Conservation (phyloP, 2,113 vertebrate species). For the Phocoena sinus region DNA sequence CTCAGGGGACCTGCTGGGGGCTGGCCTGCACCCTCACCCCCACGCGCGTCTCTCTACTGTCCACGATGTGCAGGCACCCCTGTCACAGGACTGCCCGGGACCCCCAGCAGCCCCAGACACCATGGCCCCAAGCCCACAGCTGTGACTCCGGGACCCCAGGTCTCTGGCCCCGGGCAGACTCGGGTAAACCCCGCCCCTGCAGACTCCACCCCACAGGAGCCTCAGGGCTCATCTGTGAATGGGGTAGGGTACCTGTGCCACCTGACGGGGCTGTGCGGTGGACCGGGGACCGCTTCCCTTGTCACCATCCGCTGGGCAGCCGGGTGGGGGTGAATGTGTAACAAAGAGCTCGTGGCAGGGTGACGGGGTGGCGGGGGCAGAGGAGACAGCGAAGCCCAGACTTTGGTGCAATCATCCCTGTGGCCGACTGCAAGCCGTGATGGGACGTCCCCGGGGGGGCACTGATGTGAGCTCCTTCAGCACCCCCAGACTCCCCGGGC, state of each 20-base stretch:
- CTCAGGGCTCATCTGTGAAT: neutral
- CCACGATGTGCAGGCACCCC: too few relatives aligned
- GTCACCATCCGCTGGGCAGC: neutral
- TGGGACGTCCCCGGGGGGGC: neutral
- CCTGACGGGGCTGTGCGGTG: neutral
- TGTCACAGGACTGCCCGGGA: neutral
- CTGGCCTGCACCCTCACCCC: fast-evolving
- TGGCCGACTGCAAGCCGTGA: neutral
- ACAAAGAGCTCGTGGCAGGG: neutral
- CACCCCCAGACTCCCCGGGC: neutral
- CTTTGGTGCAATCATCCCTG: too few relatives aligned
- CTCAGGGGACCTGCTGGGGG: neutral
- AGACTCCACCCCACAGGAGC: neutral
- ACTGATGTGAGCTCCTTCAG: too few relatives aligned
- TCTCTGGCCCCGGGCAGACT: neutral
- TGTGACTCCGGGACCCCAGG: neutral
- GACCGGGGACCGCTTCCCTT: too few relatives aligned
- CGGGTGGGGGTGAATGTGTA: neutral
- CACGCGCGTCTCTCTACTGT: neutral
- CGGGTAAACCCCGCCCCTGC: neutral
- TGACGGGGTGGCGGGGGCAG: fast-evolving
- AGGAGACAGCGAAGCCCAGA: neutral
- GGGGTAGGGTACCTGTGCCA: neutral
- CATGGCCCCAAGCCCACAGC: too few relatives aligned
- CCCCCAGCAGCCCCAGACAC: neutral